A percentile compares a stretch with the other conserved stretches of the same genome.
Conservation (phyloP, 2,113 vertebrate species). For the Ptychochromis oligacanthus region DNA sequence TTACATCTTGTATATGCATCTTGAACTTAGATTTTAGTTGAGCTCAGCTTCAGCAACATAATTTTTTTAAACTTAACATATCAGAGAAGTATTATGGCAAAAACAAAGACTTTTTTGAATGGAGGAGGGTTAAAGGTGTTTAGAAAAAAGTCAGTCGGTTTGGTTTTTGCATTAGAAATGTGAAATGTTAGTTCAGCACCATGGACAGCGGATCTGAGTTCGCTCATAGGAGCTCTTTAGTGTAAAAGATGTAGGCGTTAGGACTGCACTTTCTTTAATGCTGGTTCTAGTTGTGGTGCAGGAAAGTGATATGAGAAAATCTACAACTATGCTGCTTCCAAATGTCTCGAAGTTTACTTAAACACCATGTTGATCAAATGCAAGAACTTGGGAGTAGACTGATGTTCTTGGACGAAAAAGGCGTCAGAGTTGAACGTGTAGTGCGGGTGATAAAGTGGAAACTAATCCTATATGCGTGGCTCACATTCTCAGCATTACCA, state of each 20-base stretch:
- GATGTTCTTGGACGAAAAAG: background rate
- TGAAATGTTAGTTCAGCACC: constrained; percentile 51
- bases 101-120: background rate
- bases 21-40: too few species aligned
- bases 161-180: background rate
- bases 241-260: too few species aligned
- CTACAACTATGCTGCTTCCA: background rate
- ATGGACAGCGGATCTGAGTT: constrained; percentile 35
- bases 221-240: too few species aligned
- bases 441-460: background rate
- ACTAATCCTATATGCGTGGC: background rate
- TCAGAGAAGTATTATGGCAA: background rate
- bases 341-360: constrained; percentile 2
- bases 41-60: background rate
- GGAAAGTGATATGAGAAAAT: background rate
- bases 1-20: background rate
- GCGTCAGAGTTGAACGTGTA: background rate
- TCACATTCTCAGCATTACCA: background rate
- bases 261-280: too few species aligned
- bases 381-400: background rate
- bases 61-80: background rate
- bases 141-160: background rate
- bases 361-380: background rate
- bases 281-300: background rate
- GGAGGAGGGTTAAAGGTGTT: background rate